These are phyloP conservation scores for Macrotis lagotis DNA, from an alignment of 2,113 vertebrate species.

Conservation along the genomic window DNA sequence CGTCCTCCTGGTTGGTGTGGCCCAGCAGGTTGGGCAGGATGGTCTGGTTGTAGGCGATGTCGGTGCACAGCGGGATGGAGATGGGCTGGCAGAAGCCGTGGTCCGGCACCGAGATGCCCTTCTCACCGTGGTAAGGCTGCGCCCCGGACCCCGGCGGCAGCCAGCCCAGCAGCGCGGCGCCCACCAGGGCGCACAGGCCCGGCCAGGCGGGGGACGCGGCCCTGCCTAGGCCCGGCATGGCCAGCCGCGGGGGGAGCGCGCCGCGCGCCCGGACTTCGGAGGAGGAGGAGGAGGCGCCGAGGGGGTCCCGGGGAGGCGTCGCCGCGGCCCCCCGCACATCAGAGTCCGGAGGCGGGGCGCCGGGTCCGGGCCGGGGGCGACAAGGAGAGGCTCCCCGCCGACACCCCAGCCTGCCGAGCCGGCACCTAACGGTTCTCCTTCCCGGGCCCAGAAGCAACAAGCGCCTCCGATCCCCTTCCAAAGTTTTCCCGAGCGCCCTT, in stretches of 20 bases:
- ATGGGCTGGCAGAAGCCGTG: slow-evolving; percentile 93
- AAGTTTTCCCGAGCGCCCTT: slow-evolving; percentile 77
- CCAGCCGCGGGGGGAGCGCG: slow-evolving; percentile 48
- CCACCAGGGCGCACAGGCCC: slow-evolving; percentile 72
- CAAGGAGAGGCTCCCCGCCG: background rate
- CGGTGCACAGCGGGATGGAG: slow-evolving; percentile 93
- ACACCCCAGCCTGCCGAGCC: slow-evolving; percentile 27
- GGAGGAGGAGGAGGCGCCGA: slow-evolving; percentile 53
- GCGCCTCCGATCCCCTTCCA: slow-evolving; percentile 67
- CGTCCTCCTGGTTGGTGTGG: slow-evolving; percentile 91
- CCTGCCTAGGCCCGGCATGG: slow-evolving; percentile 55
- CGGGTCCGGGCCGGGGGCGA: slow-evolving; percentile 37
- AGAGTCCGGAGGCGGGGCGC: slow-evolving; percentile 62
- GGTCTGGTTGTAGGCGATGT: slow-evolving; percentile 93
- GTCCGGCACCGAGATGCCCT: slow-evolving; percentile 87
- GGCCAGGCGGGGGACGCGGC: slow-evolving; percentile 48
- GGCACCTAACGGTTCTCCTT: slow-evolving; percentile 64
- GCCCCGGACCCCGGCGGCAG: slow-evolving; percentile 66
- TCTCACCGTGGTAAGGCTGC: slow-evolving; percentile 86
- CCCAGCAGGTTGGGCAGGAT: slow-evolving; percentile 93
- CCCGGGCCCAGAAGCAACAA: slow-evolving; percentile 60
- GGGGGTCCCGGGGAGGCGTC: slow-evolving; percentile 52
- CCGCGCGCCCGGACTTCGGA: slow-evolving; percentile 45
- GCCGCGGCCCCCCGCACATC: slow-evolving; percentile 69
- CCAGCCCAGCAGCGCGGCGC: slow-evolving; percentile 71